Conservation (phyloP, 2,113 vertebrate genomes). For the Hippocampus zosterae region DNA sequence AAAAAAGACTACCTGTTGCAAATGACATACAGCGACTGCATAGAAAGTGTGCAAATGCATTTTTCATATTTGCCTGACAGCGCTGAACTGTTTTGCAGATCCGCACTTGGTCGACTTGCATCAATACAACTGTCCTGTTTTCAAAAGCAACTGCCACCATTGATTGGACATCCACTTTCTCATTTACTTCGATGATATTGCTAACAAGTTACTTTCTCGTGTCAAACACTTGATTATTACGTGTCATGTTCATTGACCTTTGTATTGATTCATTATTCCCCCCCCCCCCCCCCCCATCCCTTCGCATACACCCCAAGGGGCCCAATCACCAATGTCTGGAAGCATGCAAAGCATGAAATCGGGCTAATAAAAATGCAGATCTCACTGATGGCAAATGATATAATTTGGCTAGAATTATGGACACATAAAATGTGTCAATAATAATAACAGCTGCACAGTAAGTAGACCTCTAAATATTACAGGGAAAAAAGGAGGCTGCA, state of each 20-base stretch:
- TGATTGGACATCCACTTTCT: slow-evolving; percentile 16
- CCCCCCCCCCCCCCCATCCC: slow-evolving; percentile 11
- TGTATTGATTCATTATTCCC: slow-evolving; percentile 44
- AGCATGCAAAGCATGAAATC: slow-evolving; percentile 28
- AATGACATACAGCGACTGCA: too few species aligned
- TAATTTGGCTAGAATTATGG: slow-evolving; percentile 21
- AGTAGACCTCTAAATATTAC: slow-evolving; percentile 40
- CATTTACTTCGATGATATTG: slow-evolving; percentile 16
- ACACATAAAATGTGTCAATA: slow-evolving; percentile 43
- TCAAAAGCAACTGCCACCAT: slow-evolving; percentile 4
- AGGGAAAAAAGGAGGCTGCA: slow-evolving; percentile 9
- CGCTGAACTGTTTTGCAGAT: background rate
- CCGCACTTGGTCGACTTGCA: background rate
- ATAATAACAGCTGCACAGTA: slow-evolving; percentile 22
- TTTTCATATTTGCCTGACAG: background rate
- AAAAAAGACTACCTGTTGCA: too few species aligned
- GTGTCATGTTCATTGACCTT: slow-evolving; percentile 54
- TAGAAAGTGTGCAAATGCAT: background rate
- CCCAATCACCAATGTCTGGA: slow-evolving; percentile 41
- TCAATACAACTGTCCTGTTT: background rate
- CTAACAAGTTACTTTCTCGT: slow-evolving; percentile 17
- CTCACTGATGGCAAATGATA: slow-evolving; percentile 6
- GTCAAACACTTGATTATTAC: slow-evolving; percentile 31
- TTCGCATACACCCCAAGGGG: background rate
- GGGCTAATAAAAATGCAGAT: background rate